Conservation (phyloP, 2,888 invertebrate species). For the Philereme transversata region DNA sequence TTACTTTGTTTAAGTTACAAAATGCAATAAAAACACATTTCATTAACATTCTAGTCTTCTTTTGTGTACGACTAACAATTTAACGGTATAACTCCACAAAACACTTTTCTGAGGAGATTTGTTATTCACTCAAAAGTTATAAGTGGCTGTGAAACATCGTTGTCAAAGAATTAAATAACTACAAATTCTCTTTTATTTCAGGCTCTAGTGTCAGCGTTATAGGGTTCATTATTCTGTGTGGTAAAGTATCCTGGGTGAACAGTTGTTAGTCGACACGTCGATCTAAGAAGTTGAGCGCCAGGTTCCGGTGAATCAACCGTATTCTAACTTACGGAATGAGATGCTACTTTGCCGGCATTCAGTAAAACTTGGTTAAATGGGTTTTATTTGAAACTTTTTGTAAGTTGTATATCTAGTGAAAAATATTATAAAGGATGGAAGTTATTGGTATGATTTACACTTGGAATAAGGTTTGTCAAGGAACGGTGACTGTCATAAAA, state of each 20-base stretch:
- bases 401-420: background rate
- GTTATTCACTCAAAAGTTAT: slow-evolving; percentile 82
- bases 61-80: slow-evolving; percentile 76
- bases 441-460: too few relatives aligned
- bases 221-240: slow-evolving; percentile 57
- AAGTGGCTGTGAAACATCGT: slow-evolving; percentile 81
- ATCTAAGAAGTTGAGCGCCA: slow-evolving; percentile 62
- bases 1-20: slow-evolving; percentile 8
- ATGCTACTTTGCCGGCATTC: slow-evolving; percentile 44
- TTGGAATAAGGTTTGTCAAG: too few relatives aligned
- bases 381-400: slow-evolving; percentile 32
- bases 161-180: slow-evolving; percentile 75
- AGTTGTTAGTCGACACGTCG: slow-evolving; percentile 65
- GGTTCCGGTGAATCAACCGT: slow-evolving; percentile 63
- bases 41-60: slow-evolving; percentile 70
- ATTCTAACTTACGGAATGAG: slow-evolving; percentile 58
- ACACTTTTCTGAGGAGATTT: slow-evolving; percentile 80
- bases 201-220: slow-evolving; percentile 46
- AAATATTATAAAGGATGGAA: too few relatives aligned
- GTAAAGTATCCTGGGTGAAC: slow-evolving; percentile 47
- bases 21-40: slow-evolving; percentile 17
- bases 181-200: slow-evolving; percentile 23
- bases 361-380: slow-evolving; percentile 50
- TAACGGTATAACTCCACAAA: slow-evolving; percentile 75
- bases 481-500: too few relatives aligned